phyloP scores from a whole-genome alignment of 2,797 vertebrate species.

The Antennarius maculatus region DNA sequence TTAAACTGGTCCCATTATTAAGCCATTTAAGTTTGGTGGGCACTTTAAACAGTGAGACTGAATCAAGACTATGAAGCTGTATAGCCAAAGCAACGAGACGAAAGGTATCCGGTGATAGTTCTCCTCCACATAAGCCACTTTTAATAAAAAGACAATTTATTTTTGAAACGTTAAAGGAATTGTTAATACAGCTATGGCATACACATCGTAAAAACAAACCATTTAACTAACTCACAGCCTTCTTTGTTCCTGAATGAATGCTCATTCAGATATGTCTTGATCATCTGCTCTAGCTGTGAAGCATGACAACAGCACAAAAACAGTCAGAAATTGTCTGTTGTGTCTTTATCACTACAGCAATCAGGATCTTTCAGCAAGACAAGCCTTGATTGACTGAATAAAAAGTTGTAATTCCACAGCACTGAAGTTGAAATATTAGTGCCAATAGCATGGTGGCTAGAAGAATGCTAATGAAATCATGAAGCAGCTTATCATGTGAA shows the following conservation, averaged over 20 bases:
- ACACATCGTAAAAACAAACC: not conserved
- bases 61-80: no score
- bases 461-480: slow-evolving; percentile 73
- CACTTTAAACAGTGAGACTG: no score
- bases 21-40: no score
- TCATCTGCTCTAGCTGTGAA: not conserved
- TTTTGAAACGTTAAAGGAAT: slow-evolving; percentile 1
- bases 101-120: no score
- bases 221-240: not conserved
- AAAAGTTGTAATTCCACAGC: slow-evolving; percentile 62
- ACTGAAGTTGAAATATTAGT: slow-evolving; percentile 51
- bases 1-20: no score
- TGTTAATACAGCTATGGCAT: not conserved
- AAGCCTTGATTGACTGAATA: slow-evolving; percentile 15
- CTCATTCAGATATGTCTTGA: not conserved
- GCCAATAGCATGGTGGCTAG: slow-evolving; percentile 45
- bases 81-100: no score
- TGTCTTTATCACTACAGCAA: slow-evolving; percentile 19
- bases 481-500: slow-evolving; percentile 78
- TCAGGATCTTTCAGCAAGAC: slow-evolving; percentile 18
- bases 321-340: slow-evolving; percentile 7
- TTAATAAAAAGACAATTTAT: not conserved
- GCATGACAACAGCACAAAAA: slow-evolving; percentile 18
- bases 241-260: not conserved
- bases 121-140: not conserved